Evolutionary conservation across 2,113 vertebrate genomes (phyloP).

Genomic region (Poicephalus gulielmi): DNA sequence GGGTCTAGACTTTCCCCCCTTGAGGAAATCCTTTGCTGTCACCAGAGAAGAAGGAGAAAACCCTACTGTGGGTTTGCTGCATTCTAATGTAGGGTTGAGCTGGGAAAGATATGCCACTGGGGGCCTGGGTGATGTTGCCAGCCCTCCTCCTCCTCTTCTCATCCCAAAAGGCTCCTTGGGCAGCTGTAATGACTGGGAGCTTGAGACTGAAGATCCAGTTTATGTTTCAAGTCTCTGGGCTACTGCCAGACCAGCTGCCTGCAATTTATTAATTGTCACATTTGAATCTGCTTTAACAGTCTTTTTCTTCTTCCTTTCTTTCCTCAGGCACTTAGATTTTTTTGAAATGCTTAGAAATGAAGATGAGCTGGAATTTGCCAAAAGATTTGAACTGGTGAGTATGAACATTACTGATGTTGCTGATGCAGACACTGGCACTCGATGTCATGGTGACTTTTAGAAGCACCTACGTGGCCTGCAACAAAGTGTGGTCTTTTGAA

Average conservation of each 20-base stretch:
- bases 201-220: background rate
- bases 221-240: background rate
- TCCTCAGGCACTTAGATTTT: conserved; percentile 93
- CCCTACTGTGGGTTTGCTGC: accelerated
- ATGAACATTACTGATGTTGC: background rate
- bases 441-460: background rate
- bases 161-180: background rate
- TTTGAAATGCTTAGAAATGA: conserved; percentile 99
- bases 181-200: background rate
- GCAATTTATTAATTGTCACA: background rate
- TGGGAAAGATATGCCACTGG: background rate
- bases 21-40: background rate
- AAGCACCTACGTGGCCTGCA: accelerated
- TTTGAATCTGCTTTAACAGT: background rate
- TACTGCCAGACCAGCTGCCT: background rate
- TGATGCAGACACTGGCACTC: background rate
- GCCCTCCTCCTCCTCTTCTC: background rate
- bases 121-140: background rate
- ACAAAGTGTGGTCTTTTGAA: background rate
- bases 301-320: background rate
- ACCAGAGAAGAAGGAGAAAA: background rate
- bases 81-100: accelerated
- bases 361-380: conserved; percentile 95
- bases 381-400: conserved; percentile 92
- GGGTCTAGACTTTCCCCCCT: background rate